phyloP scores from a whole-genome alignment of 2,797 vertebrate species.

The Tamandua tetradactyla region DNA sequence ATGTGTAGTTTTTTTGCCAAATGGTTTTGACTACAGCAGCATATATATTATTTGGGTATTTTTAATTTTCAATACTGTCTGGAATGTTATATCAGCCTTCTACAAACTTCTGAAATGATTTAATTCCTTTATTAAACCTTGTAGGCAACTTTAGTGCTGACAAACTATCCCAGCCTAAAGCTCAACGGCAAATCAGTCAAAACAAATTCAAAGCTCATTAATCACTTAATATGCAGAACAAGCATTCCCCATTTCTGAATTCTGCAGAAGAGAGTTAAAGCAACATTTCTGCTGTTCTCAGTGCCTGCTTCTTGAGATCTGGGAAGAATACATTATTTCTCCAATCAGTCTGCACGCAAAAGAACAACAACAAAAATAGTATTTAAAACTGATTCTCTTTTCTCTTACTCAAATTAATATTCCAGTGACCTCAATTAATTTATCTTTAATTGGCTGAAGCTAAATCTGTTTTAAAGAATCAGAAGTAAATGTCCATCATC shows the following conservation, averaged over 20 bases:
- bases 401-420: not conserved
- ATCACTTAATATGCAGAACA: conserved; percentile 73
- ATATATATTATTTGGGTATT: conserved; percentile 22
- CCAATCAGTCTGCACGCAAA: not conserved
- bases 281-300: not conserved
- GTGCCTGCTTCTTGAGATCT: not conserved
- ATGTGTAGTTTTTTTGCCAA: not conserved
- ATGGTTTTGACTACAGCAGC: not conserved
- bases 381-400: not conserved
- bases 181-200: conserved; percentile 68
- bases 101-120: conserved; percentile 66
- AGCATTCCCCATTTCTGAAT: conserved; percentile 8
- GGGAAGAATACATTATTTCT: not conserved
- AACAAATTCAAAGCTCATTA: conserved; percentile 71
- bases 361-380: not conserved
- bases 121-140: conserved; percentile 46
- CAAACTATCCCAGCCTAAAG: conserved; percentile 46
- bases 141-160: conserved; percentile 39
- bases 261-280: conserved; percentile 44
- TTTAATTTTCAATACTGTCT: conserved; percentile 50
- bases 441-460: not conserved
- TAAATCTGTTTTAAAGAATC: not conserved
- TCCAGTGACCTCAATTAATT: not conserved
- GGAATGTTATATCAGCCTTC: conserved; percentile 44
- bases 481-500: not conserved